These are phyloP conservation scores for Drosophila leonis DNA, from an alignment of 2,888 invertebrate genomes.

Conservation along the genomic window DNA sequence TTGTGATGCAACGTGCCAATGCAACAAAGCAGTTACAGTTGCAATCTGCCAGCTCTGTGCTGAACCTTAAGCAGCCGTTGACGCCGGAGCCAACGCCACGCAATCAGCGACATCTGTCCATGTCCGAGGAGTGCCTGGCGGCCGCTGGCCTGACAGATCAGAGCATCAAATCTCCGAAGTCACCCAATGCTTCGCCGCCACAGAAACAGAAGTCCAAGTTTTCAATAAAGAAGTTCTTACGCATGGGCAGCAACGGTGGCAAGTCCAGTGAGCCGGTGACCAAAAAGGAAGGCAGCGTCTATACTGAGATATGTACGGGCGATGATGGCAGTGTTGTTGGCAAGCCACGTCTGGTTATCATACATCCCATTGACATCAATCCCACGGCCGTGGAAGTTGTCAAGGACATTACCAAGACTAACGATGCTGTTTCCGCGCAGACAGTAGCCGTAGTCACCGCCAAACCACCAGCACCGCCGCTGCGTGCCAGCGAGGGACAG, in stretches of 20 bases:
- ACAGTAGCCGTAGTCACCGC: slow-evolving; percentile 85
- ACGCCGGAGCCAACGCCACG: slow-evolving; percentile 90
- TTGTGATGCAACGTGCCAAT: slow-evolving; percentile 84
- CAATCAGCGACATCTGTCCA: slow-evolving; percentile 88
- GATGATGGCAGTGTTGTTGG: slow-evolving; percentile 83
- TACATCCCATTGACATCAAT: slow-evolving; percentile 94
- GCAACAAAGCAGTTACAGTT: slow-evolving; percentile 82
- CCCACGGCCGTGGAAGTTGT: slow-evolving; percentile 93
- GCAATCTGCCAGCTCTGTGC: slow-evolving; percentile 79
- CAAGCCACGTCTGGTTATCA: slow-evolving; percentile 93
- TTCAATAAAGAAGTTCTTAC: slow-evolving; percentile 92
- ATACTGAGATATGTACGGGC: slow-evolving; percentile 85
- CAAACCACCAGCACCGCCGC: slow-evolving; percentile 92
- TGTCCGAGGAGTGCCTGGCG: slow-evolving; percentile 90
- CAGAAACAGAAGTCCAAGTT: slow-evolving; percentile 90
- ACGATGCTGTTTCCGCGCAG: slow-evolving; percentile 80
- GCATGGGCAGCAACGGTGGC: slow-evolving; percentile 91
- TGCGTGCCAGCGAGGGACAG: slow-evolving; percentile 86
- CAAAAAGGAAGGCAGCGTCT: slow-evolving; percentile 85
- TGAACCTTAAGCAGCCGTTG: slow-evolving; percentile 81
- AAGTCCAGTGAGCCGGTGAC: slow-evolving; percentile 87
- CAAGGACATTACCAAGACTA: slow-evolving; percentile 87
- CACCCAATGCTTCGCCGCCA: slow-evolving; percentile 59
- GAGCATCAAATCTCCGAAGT: slow-evolving; percentile 54
- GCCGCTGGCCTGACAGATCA: slow-evolving; percentile 56